phyloP scores from a whole-genome alignment of 2,113 vertebrate species.

The Mastomys natalensis region DNA sequence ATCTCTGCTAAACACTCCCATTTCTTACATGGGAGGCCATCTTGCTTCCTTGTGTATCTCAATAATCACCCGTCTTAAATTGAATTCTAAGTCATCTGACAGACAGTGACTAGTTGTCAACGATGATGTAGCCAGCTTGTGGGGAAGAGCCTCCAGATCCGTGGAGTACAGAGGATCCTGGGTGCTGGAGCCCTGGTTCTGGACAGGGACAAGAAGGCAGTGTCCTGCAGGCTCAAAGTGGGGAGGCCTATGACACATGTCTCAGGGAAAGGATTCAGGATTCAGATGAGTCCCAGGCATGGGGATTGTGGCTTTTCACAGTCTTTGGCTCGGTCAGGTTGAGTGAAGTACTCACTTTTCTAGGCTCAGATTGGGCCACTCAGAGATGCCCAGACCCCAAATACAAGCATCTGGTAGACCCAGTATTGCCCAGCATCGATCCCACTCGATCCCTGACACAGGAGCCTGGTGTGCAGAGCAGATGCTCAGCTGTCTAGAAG shows the following conservation, averaged over 20 bases:
- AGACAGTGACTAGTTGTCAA: neutral
- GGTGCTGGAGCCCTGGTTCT: neutral
- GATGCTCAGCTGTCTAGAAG: neutral
- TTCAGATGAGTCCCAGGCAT: neutral
- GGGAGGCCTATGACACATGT: neutral
- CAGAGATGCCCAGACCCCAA: neutral
- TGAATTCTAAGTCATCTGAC: neutral
- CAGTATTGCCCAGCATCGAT: neutral
- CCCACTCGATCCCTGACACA: neutral
- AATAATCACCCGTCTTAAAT: neutral
- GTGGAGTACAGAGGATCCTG: neutral
- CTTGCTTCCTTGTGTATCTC: neutral
- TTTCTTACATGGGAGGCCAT: neutral
- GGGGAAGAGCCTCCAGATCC: neutral
- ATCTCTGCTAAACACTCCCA: neutral
- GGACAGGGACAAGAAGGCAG: fast-evolving
- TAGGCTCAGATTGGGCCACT: neutral
- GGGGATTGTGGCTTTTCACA: neutral
- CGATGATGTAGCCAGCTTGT: no score
- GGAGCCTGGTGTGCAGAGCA: neutral
- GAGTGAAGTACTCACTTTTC: fast-evolving
- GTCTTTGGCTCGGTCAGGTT: neutral
- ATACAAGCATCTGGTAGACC: neutral
- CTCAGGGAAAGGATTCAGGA: no score
- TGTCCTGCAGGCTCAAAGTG: neutral